These are phyloP conservation scores for Anas acuta DNA, from an alignment of 2,797 vertebrate genomes.

Conservation along the genomic window DNA sequence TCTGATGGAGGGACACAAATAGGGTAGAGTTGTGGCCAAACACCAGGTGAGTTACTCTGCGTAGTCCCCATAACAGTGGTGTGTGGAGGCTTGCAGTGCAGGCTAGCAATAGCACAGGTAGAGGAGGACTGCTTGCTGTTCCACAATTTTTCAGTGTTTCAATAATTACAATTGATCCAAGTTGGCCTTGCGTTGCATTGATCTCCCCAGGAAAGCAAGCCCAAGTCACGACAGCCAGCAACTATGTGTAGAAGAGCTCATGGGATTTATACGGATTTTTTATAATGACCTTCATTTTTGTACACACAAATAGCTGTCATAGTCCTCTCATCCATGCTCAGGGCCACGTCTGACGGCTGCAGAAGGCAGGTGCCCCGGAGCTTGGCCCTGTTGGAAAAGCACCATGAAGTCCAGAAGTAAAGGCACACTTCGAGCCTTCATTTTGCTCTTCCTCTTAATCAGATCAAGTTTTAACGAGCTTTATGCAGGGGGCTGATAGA, in stretches of 20 bases:
- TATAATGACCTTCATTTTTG: neutral
- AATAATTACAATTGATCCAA: neutral
- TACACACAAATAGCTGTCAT: neutral
- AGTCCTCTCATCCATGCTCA: neutral
- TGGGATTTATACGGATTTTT: neutral
- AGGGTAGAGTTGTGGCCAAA: no score
- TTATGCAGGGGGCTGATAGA: neutral
- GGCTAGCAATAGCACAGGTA: neutral
- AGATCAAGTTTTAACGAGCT: neutral
- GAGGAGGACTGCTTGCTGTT: neutral
- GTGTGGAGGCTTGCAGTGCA: rapidly evolving
- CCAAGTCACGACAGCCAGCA: neutral
- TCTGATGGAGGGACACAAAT: neutral
- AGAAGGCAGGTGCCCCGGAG: neutral
- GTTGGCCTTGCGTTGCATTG: neutral
- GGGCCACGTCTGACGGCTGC: rapidly evolving
- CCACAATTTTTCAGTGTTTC: neutral
- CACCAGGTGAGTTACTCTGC: rapidly evolving
- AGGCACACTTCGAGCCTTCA: neutral
- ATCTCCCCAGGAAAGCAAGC: neutral
- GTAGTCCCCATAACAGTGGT: rapidly evolving
- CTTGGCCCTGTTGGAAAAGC: neutral
- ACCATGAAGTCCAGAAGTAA: neutral
- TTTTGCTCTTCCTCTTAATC: neutral
- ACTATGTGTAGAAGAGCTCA: rapidly evolving